Percentiles rank a stretch among this genome's conserved stretches.
Conservation (phyloP, 1,140 invertebrate species). For the Lordiphosa mommai region DNA sequence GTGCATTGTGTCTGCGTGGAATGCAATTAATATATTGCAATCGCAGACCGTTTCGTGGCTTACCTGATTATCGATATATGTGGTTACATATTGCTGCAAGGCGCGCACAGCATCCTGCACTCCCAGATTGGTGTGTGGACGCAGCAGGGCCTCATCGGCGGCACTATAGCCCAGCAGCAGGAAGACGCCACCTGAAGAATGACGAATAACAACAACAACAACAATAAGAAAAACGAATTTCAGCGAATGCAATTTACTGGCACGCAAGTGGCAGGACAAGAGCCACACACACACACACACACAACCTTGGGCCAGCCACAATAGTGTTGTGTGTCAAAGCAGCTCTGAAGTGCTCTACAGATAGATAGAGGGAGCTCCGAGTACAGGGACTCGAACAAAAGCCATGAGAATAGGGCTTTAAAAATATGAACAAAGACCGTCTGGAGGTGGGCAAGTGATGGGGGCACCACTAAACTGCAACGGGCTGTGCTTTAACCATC, state of each 20-base stretch:
- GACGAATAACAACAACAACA: background rate
- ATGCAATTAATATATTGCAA: slow-evolving; percentile 51
- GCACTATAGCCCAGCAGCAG: slow-evolving; percentile 93
- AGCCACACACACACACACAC: slow-evolving; percentile 18
- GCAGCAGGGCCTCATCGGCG: slow-evolving; percentile 90
- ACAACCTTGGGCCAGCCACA: slow-evolving; percentile 32
- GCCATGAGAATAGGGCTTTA: slow-evolving; percentile 13
- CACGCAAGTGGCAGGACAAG: slow-evolving; percentile 41
- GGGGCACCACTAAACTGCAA: slow-evolving; percentile 28
- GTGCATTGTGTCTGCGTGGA: slow-evolving; percentile 88
- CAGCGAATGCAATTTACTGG: slow-evolving; percentile 59
- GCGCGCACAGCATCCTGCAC: slow-evolving; percentile 89
- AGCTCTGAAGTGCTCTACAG: slow-evolving; percentile 20
- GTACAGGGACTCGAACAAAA: too few relatives aligned
- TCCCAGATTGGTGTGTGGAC: slow-evolving; percentile 88
- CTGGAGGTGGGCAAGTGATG: too few relatives aligned
- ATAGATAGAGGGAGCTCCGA: too few relatives aligned
- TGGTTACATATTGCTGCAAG: slow-evolving; percentile 87
- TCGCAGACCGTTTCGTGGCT: slow-evolving; percentile 21
- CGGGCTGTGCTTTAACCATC: slow-evolving; percentile 30
- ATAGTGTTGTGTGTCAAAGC: slow-evolving; percentile 27
- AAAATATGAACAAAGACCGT: slow-evolving; percentile 1
- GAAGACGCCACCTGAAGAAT: slow-evolving; percentile 87
- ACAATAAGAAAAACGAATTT: slow-evolving; percentile 55
- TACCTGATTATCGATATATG: slow-evolving; percentile 87